A percentile compares a stretch with the other conserved stretches of the same genome.
Evolutionary conservation across 2,113 vertebrate genomes (phyloP).

Genomic region (Anarhynchus alexandrinus): DNA sequence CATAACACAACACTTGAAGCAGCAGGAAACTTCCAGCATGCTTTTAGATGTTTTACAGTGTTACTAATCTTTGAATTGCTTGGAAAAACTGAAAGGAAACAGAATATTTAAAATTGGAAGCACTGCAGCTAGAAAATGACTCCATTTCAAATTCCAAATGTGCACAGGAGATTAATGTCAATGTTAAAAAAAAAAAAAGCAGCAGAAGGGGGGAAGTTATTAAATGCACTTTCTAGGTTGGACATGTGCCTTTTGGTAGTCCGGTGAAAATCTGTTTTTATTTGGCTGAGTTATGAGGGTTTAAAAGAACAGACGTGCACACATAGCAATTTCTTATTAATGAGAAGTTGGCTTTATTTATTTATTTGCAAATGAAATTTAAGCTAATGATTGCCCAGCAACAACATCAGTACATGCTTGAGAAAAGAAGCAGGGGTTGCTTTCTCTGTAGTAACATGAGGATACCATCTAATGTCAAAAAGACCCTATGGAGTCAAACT

Average conservation of each 20-base stretch:
- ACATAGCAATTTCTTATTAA: not conserved
- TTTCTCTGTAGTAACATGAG: not conserved
- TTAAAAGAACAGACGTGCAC: constrained; percentile 18
- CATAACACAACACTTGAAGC: constrained; percentile 82
- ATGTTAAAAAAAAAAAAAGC: constrained; percentile 25
- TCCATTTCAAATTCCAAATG: constrained; percentile 72
- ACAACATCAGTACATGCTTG: not conserved
- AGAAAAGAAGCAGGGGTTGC: not conserved
- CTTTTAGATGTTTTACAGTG: constrained; percentile 87
- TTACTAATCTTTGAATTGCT: constrained; percentile 83
- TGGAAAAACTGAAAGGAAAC: constrained; percentile 78
- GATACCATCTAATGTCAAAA: not conserved
- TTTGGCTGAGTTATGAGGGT: constrained; percentile 34
- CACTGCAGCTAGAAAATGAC: constrained; percentile 69
- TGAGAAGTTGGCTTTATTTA: not conserved
- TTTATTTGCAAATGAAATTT: constrained; percentile 21
- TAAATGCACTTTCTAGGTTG: constrained; percentile 39
- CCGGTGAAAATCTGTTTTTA: constrained; percentile 12
- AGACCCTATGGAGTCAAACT: not conserved
- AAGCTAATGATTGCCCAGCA: constrained; percentile 4
- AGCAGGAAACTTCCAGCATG: constrained; percentile 85
- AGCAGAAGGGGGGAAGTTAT: constrained; percentile 28
- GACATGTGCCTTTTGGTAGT: constrained; percentile 43
- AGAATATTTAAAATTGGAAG: constrained; percentile 80
- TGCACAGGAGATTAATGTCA: constrained; percentile 73